Conservation (phyloP, 2,797 vertebrate species). For the Spizella passerina region DNA sequence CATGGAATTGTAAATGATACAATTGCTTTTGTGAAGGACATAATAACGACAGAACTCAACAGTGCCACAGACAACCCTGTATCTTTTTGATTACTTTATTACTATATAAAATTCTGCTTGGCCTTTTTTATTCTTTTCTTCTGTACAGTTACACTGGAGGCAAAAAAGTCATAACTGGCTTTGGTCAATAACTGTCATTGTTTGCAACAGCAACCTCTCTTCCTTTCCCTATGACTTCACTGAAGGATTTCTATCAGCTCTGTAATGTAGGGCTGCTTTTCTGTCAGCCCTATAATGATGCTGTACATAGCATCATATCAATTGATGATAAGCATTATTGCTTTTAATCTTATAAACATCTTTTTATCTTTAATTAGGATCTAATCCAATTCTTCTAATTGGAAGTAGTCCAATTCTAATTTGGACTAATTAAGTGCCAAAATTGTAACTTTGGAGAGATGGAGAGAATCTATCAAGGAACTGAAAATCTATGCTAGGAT, state of each 20-base stretch:
- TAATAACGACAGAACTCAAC: constrained; percentile 96
- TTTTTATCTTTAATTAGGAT: background rate
- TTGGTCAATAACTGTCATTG: background rate
- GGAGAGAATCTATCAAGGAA: background rate
- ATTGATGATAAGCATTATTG: background rate
- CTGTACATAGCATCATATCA: background rate
- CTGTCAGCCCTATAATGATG: background rate
- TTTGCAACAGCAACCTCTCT: background rate
- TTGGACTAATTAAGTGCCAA: background rate
- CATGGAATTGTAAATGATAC: constrained; percentile 95
- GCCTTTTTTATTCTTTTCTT: background rate
- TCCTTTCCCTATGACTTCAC: background rate
- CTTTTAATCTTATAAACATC: background rate
- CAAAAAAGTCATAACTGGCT: background rate
- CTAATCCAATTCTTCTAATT: background rate
- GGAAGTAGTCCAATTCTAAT: background rate
- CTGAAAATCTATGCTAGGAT: background rate
- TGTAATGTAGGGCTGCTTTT: background rate
- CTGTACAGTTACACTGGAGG: background rate
- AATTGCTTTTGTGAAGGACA: constrained; percentile 91
- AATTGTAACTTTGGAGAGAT: background rate
- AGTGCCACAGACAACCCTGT: constrained; percentile 98
- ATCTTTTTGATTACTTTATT: constrained; percentile 79
- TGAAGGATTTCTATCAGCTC: background rate
- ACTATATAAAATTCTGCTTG: background rate